Percentiles rank a stretch among this genome's conserved stretches.
These are phyloP conservation scores for Brachyptera putata DNA, from an alignment of 2,888 invertebrate species.

Conservation along the genomic window DNA sequence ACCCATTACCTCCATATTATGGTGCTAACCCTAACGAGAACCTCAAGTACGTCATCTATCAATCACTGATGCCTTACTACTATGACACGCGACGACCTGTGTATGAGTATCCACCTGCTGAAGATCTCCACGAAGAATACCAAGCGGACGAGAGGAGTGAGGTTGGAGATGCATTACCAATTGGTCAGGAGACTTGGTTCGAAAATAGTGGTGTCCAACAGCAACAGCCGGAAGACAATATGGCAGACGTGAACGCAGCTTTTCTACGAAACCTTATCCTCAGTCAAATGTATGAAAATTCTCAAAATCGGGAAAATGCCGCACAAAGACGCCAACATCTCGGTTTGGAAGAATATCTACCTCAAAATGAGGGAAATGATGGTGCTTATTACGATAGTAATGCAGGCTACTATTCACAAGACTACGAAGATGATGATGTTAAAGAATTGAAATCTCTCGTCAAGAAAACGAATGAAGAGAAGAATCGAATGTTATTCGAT, in stretches of 20 bases:
- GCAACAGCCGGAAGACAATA: constrained; percentile 34
- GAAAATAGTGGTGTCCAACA: constrained; percentile 46
- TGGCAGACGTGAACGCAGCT: constrained; percentile 54
- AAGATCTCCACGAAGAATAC: constrained; percentile 56
- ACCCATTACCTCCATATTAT: constrained; percentile 40
- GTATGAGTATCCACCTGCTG: constrained; percentile 47
- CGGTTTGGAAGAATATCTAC: too few species aligned
- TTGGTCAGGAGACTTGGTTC: constrained; percentile 64
- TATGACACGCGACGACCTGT: constrained; percentile 43
- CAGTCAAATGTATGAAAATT: constrained; percentile 61
- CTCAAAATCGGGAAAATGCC: constrained; percentile 32
- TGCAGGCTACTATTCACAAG: constrained; percentile 36
- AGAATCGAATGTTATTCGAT: constrained; percentile 31
- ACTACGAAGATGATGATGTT: constrained; percentile 60
- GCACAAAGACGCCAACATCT: not conserved
- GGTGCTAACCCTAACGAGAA: constrained; percentile 47
- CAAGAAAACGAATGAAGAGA: constrained; percentile 51
- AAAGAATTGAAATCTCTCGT: constrained; percentile 60
- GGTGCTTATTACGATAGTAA: constrained; percentile 35
- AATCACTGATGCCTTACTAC: constrained; percentile 47
- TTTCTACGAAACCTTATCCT: constrained; percentile 64
- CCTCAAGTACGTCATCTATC: constrained; percentile 48
- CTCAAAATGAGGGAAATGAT: constrained; percentile 47
- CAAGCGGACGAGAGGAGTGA: constrained; percentile 58
- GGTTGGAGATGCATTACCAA: constrained; percentile 53